Percentiles rank a stretch among this genome's conserved stretches.
Evolutionary conservation across 2,888 invertebrate species (phyloP).

Genomic region (Bellardia pandia): DNA sequence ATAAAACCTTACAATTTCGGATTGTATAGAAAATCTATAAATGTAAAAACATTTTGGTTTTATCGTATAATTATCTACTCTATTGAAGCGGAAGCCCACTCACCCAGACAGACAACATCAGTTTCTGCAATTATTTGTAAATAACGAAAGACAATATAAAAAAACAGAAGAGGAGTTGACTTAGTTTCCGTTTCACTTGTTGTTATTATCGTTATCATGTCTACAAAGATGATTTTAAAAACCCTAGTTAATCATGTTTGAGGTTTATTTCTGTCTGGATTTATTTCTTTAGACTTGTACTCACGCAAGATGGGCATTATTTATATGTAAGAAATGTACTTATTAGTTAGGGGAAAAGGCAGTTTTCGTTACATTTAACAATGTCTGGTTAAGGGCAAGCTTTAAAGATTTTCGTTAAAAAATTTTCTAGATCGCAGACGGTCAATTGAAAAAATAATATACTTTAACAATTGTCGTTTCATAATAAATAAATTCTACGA

Average conservation of each 20-base stretch:
- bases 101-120: slow-evolving; percentile 6
- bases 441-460: too few species aligned
- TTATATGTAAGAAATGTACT: background rate
- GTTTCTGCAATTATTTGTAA: slow-evolving; percentile 17
- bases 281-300: slow-evolving; percentile 1
- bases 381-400: too few species aligned
- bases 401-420: too few species aligned
- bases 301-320: slow-evolving; percentile 42
- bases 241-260: slow-evolving; percentile 32
- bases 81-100: slow-evolving; percentile 77
- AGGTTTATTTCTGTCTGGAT: slow-evolving; percentile 27
- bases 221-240: slow-evolving; percentile 13
- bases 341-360: slow-evolving; percentile 2
- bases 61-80: slow-evolving; percentile 74
- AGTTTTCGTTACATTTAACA: background rate
- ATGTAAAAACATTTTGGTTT: background rate
- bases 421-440: too few species aligned
- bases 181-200: slow-evolving; percentile 65
- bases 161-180: slow-evolving; percentile 26
- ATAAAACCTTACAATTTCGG: background rate
- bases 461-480: too few species aligned
- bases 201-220: slow-evolving; percentile 13
- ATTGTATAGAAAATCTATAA: background rate
- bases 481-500: too few species aligned
- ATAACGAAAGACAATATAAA: background rate